Evolutionary conservation across 2,888 invertebrate genomes (phyloP).

Genomic region (Chesias legatella): DNA sequence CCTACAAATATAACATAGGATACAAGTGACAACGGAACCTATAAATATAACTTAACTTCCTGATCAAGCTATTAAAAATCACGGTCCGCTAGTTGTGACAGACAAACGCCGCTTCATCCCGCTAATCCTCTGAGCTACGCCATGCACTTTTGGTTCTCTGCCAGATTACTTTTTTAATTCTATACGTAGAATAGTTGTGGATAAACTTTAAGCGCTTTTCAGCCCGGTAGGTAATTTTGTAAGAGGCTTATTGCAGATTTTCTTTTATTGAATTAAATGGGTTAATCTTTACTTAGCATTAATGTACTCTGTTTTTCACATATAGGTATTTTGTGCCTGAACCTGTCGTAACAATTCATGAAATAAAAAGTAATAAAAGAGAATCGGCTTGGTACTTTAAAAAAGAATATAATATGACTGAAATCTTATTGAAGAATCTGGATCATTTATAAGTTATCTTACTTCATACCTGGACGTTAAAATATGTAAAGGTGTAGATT

Average conservation of each 20-base stretch:
- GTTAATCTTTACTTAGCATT: too few relatives aligned
- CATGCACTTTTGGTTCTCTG: constrained; percentile 17
- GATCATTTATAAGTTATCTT: constrained; percentile 1
- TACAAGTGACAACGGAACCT: neutral
- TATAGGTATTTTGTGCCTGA: too few relatives aligned
- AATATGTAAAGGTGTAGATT: constrained; percentile 17
- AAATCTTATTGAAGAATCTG: constrained; percentile 4
- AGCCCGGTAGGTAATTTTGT: constrained; percentile 3
- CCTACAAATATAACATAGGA: too few relatives aligned
- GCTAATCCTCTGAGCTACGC: constrained; percentile 19
- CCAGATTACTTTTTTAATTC: constrained; percentile 20
- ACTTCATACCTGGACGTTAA: constrained; percentile 9
- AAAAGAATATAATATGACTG: neutral
- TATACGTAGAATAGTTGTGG: neutral
- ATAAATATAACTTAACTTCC: constrained; percentile 3
- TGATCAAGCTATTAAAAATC: constrained; percentile 11
- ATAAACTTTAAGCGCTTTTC: constrained; percentile 9
- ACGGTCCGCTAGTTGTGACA: constrained; percentile 13
- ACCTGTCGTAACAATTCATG: too few relatives aligned
- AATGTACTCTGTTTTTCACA: too few relatives aligned
- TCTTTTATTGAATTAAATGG: neutral
- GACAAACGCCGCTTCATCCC: constrained; percentile 10
- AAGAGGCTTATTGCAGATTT: neutral
- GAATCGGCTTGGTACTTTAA: too few relatives aligned
- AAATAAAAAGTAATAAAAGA: too few relatives aligned